A percentile compares a stretch with the other conserved stretches of the same genome.
Conservation (phyloP, 2,113 vertebrate genomes). For the Maccullochella peelii region DNA sequence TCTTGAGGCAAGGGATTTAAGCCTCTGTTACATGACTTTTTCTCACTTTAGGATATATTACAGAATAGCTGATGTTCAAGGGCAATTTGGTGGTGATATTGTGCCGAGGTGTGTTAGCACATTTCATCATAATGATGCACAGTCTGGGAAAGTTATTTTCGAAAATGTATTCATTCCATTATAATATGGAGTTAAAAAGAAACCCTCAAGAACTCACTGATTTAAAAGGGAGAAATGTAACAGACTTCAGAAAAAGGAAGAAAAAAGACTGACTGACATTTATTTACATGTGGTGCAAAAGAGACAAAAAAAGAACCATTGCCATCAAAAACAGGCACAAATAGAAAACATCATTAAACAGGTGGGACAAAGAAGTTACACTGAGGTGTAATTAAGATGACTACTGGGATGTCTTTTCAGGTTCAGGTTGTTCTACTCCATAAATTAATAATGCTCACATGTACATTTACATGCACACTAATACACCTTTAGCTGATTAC, state of each 20-base stretch:
- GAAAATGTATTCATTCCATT: slow-evolving; percentile 67
- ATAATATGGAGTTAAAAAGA: slow-evolving; percentile 48
- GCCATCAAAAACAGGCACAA: slow-evolving; percentile 1
- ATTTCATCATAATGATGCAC: slow-evolving; percentile 68
- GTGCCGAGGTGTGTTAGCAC: slow-evolving; percentile 45
- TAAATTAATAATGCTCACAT: not conserved
- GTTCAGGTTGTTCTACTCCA: not conserved
- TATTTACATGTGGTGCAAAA: slow-evolving; percentile 44
- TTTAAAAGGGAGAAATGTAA: slow-evolving; percentile 51
- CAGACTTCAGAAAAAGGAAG: not conserved
- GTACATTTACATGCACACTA: not conserved
- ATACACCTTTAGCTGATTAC: not conserved
- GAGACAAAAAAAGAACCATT: slow-evolving; percentile 1
- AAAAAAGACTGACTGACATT: slow-evolving; percentile 4
- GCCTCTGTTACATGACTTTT: slow-evolving; percentile 36
- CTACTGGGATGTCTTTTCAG: not conserved
- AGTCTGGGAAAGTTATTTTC: slow-evolving; percentile 61
- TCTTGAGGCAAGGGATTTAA: slow-evolving; percentile 47
- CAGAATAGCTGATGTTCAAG: slow-evolving; percentile 61
- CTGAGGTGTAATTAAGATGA: slow-evolving; percentile 22
- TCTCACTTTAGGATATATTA: slow-evolving; percentile 50
- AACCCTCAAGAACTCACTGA: slow-evolving; percentile 48
- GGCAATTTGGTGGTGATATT: slow-evolving; percentile 56
- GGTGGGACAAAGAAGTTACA: not conserved
- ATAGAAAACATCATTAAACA: slow-evolving; percentile 19